phyloP scores from a whole-genome alignment of 1,140 invertebrate species.

The Psix sp. region DNA sequence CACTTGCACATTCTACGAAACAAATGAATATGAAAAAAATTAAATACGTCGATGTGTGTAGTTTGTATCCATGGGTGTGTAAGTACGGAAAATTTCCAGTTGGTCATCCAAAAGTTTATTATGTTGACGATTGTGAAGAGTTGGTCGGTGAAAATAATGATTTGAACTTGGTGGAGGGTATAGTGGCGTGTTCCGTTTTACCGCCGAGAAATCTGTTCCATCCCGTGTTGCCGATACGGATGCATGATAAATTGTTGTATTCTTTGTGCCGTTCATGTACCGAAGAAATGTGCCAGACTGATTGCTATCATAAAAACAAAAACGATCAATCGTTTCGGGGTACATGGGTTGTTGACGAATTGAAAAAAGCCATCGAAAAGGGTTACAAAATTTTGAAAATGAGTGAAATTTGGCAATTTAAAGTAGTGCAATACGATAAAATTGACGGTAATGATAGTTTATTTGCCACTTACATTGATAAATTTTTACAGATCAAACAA shows the following conservation, averaged over 20 bases:
- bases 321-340: conserved; percentile 61
- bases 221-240: conserved; percentile 58
- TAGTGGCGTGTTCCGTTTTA: conserved; percentile 63
- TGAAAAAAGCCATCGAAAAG: conserved; percentile 64
- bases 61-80: conserved; percentile 63
- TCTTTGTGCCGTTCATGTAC: conserved; percentile 55
- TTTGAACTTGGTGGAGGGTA: conserved; percentile 35
- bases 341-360: conserved; percentile 68
- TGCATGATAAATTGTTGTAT: conserved; percentile 62
- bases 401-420: conserved; percentile 70
- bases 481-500: conserved; percentile 68
- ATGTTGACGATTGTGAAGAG: conserved; percentile 19
- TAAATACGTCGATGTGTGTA: conserved; percentile 65
- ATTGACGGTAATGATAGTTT: conserved; percentile 25
- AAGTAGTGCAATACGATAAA: conserved; percentile 31
- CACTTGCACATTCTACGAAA: conserved; percentile 57
- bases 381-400: conserved; percentile 68
- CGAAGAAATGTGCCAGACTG: conserved; percentile 6
- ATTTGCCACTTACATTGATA: conserved; percentile 63
- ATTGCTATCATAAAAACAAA: conserved; percentile 59
- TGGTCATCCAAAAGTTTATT: conserved; percentile 67
- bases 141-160: conserved; percentile 7
- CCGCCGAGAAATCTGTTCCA: conserved; percentile 63
- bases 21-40: conserved; percentile 62
- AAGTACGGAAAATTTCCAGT: conserved; percentile 65